phyloP scores from a whole-genome alignment of 2,888 invertebrate genomes.

The Eulithis testata region DNA sequence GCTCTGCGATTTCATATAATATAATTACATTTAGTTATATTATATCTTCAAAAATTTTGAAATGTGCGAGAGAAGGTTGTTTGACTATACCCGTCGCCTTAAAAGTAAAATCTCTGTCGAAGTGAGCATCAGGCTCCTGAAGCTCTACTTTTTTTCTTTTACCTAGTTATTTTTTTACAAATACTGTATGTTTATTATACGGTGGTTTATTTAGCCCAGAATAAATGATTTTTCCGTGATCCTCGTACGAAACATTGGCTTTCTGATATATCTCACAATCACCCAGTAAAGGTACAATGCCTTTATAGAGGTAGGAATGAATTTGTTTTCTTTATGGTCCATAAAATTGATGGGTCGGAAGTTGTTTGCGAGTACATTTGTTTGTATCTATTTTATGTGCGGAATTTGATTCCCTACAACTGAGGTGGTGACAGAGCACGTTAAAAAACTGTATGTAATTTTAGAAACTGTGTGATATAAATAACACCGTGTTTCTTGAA shows the following conservation, averaged over 20 bases:
- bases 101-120: no score
- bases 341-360: constrained; percentile 45
- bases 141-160: no score
- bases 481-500: neutral
- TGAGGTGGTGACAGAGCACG: constrained; percentile 25
- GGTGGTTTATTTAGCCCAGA: constrained; percentile 16
- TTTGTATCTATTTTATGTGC: constrained; percentile 42
- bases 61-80: no score
- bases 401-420: constrained; percentile 33
- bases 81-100: no score
- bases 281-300: constrained; percentile 30
- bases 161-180: neutral
- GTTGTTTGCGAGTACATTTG: constrained; percentile 42
- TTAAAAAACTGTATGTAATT: no score
- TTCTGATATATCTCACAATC: constrained; percentile 32
- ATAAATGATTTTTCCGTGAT: constrained; percentile 30
- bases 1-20: no score
- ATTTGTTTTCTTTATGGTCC: constrained; percentile 46
- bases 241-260: constrained; percentile 27
- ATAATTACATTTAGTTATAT: no score
- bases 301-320: constrained; percentile 43
- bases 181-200: constrained; percentile 1
- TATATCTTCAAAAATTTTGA: no score
- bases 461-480: no score
- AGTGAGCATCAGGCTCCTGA: no score